Percentiles rank a stretch among this genome's conserved stretches.
Evolutionary conservation across 2,113 vertebrate species (phyloP).

Genomic region (Perca schrenkii): DNA sequence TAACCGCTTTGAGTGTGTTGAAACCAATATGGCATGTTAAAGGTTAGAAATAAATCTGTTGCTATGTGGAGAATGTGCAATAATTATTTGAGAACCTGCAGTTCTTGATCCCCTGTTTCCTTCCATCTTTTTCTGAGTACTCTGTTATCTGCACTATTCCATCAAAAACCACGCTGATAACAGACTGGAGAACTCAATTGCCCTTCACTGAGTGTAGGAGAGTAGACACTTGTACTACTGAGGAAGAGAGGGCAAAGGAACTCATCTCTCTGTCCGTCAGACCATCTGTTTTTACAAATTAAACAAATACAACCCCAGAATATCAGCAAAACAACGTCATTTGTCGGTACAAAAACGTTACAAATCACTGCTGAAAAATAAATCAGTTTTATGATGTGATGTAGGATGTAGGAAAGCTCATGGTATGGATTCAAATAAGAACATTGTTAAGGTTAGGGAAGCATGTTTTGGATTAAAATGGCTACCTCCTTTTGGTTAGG

Average conservation of each 20-base stretch:
- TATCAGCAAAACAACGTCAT: not conserved
- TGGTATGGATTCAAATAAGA: not conserved
- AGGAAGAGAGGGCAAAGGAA: slow-evolving; percentile 54
- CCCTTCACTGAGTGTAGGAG: slow-evolving; percentile 90
- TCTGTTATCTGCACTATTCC: slow-evolving; percentile 93
- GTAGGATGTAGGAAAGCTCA: not conserved
- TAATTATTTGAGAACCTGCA: slow-evolving; percentile 92
- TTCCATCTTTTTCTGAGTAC: slow-evolving; percentile 87
- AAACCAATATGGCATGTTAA: slow-evolving; percentile 70
- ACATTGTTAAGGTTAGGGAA: not conserved
- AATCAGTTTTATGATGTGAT: not conserved
- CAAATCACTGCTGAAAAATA: not conserved
- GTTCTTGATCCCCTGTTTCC: slow-evolving; percentile 91
- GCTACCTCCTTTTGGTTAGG: not conserved
- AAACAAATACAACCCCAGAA: not conserved
- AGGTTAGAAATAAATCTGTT: slow-evolving; percentile 90
- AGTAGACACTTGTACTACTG: slow-evolving; percentile 79
- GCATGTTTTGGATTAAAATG: not conserved
- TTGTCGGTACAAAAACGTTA: not conserved
- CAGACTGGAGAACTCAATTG: slow-evolving; percentile 91
- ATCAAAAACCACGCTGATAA: slow-evolving; percentile 93
- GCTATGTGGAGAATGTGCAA: slow-evolving; percentile 92
- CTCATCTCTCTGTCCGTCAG: slow-evolving; percentile 48
- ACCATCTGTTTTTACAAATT: slow-evolving; percentile 31
- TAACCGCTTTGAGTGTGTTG: slow-evolving; percentile 23